Evolutionary conservation across 2,113 vertebrate species (phyloP).

Genomic region (Forbesichthys agassizii): DNA sequence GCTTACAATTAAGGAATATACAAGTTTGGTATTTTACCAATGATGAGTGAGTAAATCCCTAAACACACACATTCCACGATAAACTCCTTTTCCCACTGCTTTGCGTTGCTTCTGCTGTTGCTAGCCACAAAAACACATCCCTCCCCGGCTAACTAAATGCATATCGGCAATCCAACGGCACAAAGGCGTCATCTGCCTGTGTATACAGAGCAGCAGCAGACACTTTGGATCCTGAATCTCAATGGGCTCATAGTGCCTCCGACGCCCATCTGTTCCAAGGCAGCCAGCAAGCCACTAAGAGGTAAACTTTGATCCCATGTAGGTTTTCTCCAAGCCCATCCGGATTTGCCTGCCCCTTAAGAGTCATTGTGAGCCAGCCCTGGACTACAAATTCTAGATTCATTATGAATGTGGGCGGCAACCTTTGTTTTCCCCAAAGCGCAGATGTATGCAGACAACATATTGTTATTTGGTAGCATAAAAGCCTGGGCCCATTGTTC

Average conservation of each 20-base stretch:
- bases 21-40: slow-evolving; percentile 53
- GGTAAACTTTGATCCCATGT: slow-evolving; percentile 80
- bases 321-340: slow-evolving; percentile 76
- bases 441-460: slow-evolving; percentile 68
- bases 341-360: slow-evolving; percentile 76
- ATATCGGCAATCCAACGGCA: slow-evolving; percentile 67
- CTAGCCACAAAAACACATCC: slow-evolving; percentile 50
- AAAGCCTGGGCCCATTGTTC: slow-evolving; percentile 69
- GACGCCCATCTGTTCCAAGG: slow-evolving; percentile 81
- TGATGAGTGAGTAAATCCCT: slow-evolving; percentile 54
- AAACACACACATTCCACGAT: slow-evolving; percentile 34
- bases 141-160: slow-evolving; percentile 61
- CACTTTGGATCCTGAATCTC: slow-evolving; percentile 81
- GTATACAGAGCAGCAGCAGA: slow-evolving; percentile 75
- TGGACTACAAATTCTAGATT: slow-evolving; percentile 77
- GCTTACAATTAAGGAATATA: slow-evolving; percentile 51
- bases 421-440: slow-evolving; percentile 79
- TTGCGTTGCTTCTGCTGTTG: slow-evolving; percentile 50
- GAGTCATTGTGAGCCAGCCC: slow-evolving; percentile 73
- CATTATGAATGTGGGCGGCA: slow-evolving; percentile 78
- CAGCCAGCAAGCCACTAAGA: slow-evolving; percentile 75
- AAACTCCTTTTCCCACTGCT: slow-evolving; percentile 54
- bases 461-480: slow-evolving; percentile 76
- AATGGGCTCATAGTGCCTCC: slow-evolving; percentile 76
- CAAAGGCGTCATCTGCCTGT: slow-evolving; percentile 75